phyloP scores from a whole-genome alignment of 2,888 invertebrate genomes.

The Ferrisia virgata region DNA sequence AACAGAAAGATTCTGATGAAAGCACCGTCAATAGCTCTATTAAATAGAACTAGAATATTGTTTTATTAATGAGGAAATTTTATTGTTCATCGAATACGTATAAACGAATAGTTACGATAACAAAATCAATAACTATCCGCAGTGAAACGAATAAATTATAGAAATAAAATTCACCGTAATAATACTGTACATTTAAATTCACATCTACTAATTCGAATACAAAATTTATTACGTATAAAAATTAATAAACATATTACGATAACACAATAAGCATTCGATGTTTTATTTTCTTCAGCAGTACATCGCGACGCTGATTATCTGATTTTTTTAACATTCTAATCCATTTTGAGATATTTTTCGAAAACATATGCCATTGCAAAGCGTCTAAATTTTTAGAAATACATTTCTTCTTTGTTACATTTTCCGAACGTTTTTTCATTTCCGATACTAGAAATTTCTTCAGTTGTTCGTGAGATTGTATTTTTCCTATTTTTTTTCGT shows the following conservation, averaged over 20 bases:
- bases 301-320: neutral
- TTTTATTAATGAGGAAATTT: no score
- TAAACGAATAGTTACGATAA: no score
- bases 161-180: no score
- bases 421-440: neutral
- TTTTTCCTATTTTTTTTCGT: neutral
- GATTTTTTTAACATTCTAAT: neutral
- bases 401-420: neutral
- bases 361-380: constrained; percentile 9
- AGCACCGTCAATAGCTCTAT: no score
- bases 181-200: no score
- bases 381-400: constrained; percentile 32
- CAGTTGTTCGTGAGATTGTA: neutral
- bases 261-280: neutral
- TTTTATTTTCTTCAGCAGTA: neutral
- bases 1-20: no score
- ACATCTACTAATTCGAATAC: no score
- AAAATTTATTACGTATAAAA: no score
- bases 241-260: neutral
- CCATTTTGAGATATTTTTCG: neutral
- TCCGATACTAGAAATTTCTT: neutral
- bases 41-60: no score
- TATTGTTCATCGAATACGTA: no score
- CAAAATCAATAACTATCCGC: no score
- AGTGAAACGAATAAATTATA: no score